Percentiles rank a stretch among this genome's conserved stretches.
These are phyloP conservation scores for Polyodon spathula DNA, from an alignment of 2,113 vertebrate species.

Conservation along the genomic window DNA sequence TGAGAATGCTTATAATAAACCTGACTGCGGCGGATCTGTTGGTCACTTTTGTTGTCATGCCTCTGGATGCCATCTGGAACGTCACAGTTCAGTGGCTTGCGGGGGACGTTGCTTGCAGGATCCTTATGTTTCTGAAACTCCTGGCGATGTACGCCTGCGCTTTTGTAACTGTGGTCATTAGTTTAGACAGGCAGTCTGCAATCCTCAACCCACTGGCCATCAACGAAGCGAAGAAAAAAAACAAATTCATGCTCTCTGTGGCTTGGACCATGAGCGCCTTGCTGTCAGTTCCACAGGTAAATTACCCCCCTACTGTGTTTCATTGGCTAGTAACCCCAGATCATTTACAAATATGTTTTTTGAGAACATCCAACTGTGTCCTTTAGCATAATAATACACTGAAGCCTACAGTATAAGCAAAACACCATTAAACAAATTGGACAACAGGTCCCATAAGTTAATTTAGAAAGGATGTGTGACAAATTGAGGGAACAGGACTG, in stretches of 20 bases:
- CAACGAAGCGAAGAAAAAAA: constrained; percentile 57
- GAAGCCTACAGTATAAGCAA: too few relatives aligned
- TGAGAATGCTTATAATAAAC: constrained; percentile 68
- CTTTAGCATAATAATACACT: too few relatives aligned
- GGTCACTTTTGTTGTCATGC: constrained; percentile 74
- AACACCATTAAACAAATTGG: too few relatives aligned
- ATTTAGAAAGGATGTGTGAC: too few relatives aligned
- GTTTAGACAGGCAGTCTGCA: constrained; percentile 71
- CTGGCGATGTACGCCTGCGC: constrained; percentile 77
- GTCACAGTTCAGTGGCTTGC: constrained; percentile 76
- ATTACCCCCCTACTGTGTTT: background rate
- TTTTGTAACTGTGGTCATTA: constrained; percentile 74
- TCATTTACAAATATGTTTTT: background rate
- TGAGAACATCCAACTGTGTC: background rate
- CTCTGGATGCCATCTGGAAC: constrained; percentile 74
- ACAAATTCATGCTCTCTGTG: constrained; percentile 57
- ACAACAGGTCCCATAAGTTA: too few relatives aligned
- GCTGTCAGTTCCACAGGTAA: constrained; percentile 70
- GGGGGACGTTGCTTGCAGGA: constrained; percentile 61
- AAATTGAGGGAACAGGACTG: too few relatives aligned
- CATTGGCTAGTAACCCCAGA: too few relatives aligned
- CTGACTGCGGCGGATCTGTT: constrained; percentile 68
- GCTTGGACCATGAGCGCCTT: constrained; percentile 68
- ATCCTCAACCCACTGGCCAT: constrained; percentile 70
- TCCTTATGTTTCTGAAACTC: constrained; percentile 76